Evolutionary conservation across 2,797 vertebrate genomes (phyloP).

Genomic region (Prunella strophiata): DNA sequence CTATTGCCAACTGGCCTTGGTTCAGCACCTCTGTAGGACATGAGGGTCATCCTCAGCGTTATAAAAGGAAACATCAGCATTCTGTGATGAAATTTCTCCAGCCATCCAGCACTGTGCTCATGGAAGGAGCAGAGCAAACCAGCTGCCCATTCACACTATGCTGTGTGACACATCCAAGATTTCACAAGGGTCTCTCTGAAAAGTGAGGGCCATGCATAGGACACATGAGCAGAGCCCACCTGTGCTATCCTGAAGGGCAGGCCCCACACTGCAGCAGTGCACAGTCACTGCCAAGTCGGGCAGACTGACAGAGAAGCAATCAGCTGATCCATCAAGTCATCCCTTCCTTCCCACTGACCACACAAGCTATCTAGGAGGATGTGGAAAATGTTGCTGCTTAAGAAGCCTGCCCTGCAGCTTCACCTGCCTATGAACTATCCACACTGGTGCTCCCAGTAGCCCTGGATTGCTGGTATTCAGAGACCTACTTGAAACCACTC

Average conservation of each 20-base stretch:
- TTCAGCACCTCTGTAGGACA: neutral
- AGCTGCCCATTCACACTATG: neutral
- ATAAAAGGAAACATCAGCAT: neutral
- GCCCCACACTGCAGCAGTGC: neutral
- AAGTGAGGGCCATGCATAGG: neutral
- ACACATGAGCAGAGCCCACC: neutral
- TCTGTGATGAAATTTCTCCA: neutral
- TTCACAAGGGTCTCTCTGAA: neutral
- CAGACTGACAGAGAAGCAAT: neutral
- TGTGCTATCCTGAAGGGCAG: neutral
- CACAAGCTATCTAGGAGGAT: neutral
- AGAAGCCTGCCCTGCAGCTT: neutral
- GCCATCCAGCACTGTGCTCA: neutral
- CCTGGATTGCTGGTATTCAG: neutral
- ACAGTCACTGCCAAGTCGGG: neutral
- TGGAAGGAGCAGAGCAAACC: neutral
- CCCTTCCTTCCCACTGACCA: neutral
- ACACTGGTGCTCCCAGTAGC: neutral
- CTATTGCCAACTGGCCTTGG: neutral
- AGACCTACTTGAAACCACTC: neutral
- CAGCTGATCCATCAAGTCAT: neutral
- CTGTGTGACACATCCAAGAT: neutral
- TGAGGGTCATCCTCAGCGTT: rapidly evolving
- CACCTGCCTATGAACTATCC: neutral
- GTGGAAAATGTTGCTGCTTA: neutral